Conservation (phyloP, 2,797 vertebrate species). For the Falco biarmicus region DNA sequence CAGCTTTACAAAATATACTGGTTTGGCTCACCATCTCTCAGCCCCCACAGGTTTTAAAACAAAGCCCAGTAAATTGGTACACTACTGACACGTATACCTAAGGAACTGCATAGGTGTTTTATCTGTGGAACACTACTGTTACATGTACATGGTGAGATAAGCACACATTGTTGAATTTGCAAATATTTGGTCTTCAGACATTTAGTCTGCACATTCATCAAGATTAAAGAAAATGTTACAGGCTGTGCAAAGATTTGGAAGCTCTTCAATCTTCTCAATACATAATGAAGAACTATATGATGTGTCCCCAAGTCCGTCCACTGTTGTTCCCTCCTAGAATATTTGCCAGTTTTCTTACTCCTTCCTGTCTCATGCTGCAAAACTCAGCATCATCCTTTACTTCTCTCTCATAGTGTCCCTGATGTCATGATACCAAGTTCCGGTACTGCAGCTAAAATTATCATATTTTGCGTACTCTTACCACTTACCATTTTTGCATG, state of each 20-base stretch:
- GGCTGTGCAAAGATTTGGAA: background rate
- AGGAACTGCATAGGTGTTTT: rapidly evolving
- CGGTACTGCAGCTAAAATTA: background rate
- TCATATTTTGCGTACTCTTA: background rate
- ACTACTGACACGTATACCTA: rapidly evolving
- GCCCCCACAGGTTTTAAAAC: background rate
- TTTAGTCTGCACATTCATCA: background rate
- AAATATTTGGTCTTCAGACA: background rate
- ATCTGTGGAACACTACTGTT: background rate
- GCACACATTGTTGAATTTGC: background rate
- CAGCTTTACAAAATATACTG: background rate
- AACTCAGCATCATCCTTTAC: background rate
- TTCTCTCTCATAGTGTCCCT: background rate
- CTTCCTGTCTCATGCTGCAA: background rate
- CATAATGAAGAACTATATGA: background rate
- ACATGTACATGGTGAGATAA: rapidly evolving
- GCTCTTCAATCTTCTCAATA: background rate
- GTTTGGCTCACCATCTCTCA: background rate
- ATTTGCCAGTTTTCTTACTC: background rate
- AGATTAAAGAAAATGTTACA: background rate
- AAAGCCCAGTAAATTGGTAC: background rate
- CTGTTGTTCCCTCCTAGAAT: background rate
- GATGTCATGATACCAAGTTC: background rate
- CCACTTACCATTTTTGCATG: background rate
- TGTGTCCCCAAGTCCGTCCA: background rate